These are phyloP conservation scores for Dicranocentrus wangi DNA, from an alignment of 2,888 invertebrate species.

Conservation along the genomic window DNA sequence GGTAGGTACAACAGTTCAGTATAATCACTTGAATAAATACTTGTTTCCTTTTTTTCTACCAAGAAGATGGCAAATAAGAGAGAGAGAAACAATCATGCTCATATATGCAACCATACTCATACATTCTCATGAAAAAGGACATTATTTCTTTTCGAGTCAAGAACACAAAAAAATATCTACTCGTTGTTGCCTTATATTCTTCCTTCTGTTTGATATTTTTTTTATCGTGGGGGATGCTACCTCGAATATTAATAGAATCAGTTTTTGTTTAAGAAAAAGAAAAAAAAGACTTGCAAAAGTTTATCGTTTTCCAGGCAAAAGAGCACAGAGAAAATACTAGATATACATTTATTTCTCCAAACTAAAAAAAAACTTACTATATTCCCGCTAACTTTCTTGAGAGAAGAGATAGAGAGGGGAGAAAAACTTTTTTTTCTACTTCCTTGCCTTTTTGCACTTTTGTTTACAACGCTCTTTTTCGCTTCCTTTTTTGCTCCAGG, in stretches of 20 bases:
- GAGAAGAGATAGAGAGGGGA: not conserved
- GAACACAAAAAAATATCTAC: not conserved
- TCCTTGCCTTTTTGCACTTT: conserved; percentile 35
- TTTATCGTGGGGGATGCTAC: not conserved
- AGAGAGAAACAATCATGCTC: not conserved
- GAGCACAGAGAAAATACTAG: conserved; percentile 8
- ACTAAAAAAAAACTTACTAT: conserved; percentile 19
- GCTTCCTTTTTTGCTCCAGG: not conserved
- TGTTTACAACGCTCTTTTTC: not conserved
- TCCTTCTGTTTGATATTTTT: not conserved
- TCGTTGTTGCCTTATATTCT: not conserved
- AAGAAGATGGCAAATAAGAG: not conserved
- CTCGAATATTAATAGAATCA: conserved; percentile 36
- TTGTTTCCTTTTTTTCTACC: not conserved
- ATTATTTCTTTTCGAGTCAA: no score
- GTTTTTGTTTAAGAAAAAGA: not conserved
- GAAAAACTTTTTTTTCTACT: conserved; percentile 8
- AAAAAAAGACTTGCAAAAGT: not conserved
- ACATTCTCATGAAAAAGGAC: not conserved
- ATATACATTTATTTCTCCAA: no score
- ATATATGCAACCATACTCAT: not conserved
- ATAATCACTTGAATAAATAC: conserved; percentile 30
- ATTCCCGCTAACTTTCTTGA: conserved; percentile 12
- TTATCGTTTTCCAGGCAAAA: conserved; percentile 52
- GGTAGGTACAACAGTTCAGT: conserved; percentile 29